A percentile compares a stretch with the other conserved stretches of the same genome.
These are phyloP conservation scores for Sarcophaga bullata DNA, from an alignment of 1,140 invertebrate genomes.

Conservation along the genomic window DNA sequence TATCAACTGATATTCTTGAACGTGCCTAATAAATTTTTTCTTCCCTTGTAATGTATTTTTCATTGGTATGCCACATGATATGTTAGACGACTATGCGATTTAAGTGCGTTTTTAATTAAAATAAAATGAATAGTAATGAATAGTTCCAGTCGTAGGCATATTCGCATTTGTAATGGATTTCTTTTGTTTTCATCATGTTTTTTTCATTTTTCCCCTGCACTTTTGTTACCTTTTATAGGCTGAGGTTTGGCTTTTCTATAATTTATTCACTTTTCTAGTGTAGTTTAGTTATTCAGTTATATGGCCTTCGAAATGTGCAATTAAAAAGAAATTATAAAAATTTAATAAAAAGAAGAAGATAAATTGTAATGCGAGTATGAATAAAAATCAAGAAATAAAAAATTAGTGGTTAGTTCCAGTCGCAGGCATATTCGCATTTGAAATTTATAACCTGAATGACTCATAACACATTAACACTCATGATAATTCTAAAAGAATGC, in stretches of 20 bases:
- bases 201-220: not conserved
- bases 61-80: no score
- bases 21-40: no score
- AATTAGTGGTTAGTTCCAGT: not conserved
- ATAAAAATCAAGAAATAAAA: not conserved
- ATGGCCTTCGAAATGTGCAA: not conserved
- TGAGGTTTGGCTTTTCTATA: conserved; percentile 4
- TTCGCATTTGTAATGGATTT: no score
- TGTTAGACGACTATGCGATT: not conserved
- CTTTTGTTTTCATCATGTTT: not conserved
- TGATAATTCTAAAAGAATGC: no score
- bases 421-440: not conserved
- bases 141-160: no score
- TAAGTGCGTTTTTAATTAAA: conserved; percentile 15
- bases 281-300: conserved; percentile 10
- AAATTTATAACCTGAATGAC: not conserved
- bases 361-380: no score
- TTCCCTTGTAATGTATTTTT: no score
- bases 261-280: conserved; percentile 1
- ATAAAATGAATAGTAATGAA: conserved; percentile 16
- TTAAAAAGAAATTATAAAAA: not conserved
- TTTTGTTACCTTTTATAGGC: no score
- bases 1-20: no score
- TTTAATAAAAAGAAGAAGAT: not conserved
- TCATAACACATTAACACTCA: not conserved